Evolutionary conservation across 92 coral and sea anemone species (phyloP).

Genomic region (Porites lobata): DNA sequence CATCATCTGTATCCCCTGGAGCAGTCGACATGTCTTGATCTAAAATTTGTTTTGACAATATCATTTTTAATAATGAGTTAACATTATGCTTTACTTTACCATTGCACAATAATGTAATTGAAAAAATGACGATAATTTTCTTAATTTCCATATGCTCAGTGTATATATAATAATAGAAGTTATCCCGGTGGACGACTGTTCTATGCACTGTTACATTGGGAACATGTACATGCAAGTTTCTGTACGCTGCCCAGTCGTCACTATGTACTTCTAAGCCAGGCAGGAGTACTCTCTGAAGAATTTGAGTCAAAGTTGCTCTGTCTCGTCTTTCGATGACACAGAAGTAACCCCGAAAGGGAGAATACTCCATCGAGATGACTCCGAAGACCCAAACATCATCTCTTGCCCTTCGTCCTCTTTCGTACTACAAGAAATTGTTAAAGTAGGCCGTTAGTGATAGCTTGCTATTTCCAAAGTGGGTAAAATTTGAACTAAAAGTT

Average conservation of each 20-base stretch:
- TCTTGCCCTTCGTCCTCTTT: slow-evolving; percentile 34
- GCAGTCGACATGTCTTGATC: neutral
- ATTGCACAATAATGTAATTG: too few species aligned
- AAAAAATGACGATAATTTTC: neutral
- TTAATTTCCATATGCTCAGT: slow-evolving; percentile 5
- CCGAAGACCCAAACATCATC: slow-evolving; percentile 25
- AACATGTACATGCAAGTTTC: neutral
- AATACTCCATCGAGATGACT: slow-evolving; percentile 1
- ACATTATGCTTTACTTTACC: neutral
- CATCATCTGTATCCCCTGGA: slow-evolving; percentile 11
- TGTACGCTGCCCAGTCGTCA: slow-evolving; percentile 26
- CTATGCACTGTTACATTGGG: slow-evolving; percentile 8
- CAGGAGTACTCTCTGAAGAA: slow-evolving; percentile 30
- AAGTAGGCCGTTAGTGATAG: neutral
- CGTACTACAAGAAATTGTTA: slow-evolving; percentile 1
- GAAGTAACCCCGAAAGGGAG: slow-evolving; percentile 14
- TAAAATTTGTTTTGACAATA: neutral
- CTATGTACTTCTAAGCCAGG: slow-evolving; percentile 18
- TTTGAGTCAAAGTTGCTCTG: slow-evolving; percentile 10
- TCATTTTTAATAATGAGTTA: slow-evolving; percentile 6
- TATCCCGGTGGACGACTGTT: slow-evolving; percentile 14
- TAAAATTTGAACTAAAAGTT: neutral
- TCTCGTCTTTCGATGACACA: slow-evolving; percentile 9
- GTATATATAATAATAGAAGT: neutral
- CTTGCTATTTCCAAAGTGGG: neutral